A percentile compares a stretch with the other conserved stretches of the same genome.
phyloP scores from a whole-genome alignment of 1,140 invertebrate species.

The Sinella curviseta region DNA sequence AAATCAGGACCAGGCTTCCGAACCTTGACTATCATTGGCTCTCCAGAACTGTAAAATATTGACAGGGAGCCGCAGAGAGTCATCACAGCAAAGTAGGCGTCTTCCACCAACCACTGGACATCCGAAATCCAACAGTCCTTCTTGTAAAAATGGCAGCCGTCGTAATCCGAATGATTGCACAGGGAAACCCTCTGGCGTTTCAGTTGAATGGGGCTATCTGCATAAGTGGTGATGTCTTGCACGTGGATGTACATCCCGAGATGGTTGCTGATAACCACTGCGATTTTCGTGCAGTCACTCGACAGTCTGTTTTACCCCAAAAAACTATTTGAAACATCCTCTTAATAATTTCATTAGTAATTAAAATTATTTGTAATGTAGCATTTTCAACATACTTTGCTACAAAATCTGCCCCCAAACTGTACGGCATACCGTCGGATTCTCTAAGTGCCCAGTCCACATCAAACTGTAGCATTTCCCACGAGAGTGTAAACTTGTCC shows the following conservation, averaged over 20 bases:
- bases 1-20: neutral
- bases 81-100: conserved; percentile 17
- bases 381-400: neutral
- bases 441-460: neutral
- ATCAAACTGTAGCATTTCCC: neutral
- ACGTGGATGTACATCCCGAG: neutral
- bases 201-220: neutral
- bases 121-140: conserved; percentile 14
- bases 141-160: neutral
- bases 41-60: conserved; percentile 2
- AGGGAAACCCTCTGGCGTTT: neutral
- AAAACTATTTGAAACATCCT: neutral
- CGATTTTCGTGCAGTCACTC: neutral
- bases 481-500: neutral
- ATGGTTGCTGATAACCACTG: neutral
- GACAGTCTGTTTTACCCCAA: neutral
- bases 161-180: neutral
- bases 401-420: neutral
- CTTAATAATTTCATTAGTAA: neutral
- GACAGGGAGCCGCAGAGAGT: conserved; percentile 22
- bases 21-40: neutral
- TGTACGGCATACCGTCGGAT: neutral
- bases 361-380: neutral
- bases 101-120: conserved; percentile 28
- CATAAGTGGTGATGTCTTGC: neutral